These are phyloP conservation scores for Parnassius glacialis DNA, from an alignment of 2,888 invertebrate genomes.

Conservation along the genomic window DNA sequence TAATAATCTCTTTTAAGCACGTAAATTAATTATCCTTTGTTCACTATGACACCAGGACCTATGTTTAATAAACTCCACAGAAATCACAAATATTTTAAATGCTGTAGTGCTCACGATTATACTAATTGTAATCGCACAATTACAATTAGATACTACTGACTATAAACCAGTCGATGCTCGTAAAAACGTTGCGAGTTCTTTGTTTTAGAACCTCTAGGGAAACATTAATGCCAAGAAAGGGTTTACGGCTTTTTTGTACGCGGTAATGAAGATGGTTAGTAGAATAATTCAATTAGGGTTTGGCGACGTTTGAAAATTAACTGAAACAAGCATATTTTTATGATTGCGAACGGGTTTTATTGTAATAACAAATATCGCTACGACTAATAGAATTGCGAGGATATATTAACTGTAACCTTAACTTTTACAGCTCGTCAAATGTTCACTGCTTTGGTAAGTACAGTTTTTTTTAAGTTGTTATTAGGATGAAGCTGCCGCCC, in stretches of 20 bases:
- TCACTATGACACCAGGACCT: neutral
- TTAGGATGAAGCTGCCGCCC: no score
- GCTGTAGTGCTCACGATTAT: neutral
- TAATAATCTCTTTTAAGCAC: constrained; percentile 3
- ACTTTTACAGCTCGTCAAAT: no score
- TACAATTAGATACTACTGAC: constrained; percentile 38
- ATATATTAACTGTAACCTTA: no score
- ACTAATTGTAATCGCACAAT: constrained; percentile 15
- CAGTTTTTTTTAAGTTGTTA: no score
- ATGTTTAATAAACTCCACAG: constrained; percentile 1
- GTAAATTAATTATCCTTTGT: constrained; percentile 15
- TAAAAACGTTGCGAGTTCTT: constrained; percentile 46
- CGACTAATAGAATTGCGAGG: no score
- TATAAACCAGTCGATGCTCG: constrained; percentile 40
- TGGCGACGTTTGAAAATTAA: neutral
- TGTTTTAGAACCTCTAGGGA: constrained; percentile 45
- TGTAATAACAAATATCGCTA: no score
- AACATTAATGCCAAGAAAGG: constrained; percentile 46
- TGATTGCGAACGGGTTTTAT: neutral
- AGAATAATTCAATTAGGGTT: constrained; percentile 14
- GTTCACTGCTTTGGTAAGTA: no score
- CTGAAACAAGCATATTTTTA: neutral
- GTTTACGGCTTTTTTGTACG: constrained; percentile 35
- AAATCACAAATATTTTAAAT: constrained; percentile 5
- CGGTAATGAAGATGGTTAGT: constrained; percentile 30